These are phyloP conservation scores for Camponotus floridanus DNA, from an alignment of 1,140 invertebrate genomes.

Conservation along the genomic window DNA sequence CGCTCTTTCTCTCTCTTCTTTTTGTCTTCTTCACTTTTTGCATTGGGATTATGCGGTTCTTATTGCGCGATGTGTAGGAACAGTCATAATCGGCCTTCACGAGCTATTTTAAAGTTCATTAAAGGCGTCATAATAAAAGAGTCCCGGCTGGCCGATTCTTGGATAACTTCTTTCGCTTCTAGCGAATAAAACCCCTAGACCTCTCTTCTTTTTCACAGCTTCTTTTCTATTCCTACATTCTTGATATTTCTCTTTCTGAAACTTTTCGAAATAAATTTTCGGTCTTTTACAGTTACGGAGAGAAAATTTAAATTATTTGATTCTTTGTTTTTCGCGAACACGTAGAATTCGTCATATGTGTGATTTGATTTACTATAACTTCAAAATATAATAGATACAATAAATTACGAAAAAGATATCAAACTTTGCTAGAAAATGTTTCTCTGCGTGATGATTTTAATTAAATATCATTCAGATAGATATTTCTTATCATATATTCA, in stretches of 20 bases:
- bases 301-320: constrained; percentile 31
- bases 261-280: constrained; percentile 65
- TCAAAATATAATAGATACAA: neutral
- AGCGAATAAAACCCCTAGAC: constrained; percentile 47
- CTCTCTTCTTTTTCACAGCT: neutral
- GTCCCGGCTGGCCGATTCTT: constrained; percentile 67
- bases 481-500: neutral
- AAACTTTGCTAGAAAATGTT: neutral
- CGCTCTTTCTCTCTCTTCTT: constrained; percentile 17
- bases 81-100: constrained; percentile 43
- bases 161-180: constrained; percentile 64
- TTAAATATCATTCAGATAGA: neutral
- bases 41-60: constrained; percentile 18
- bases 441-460: neutral
- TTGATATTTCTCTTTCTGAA: constrained; percentile 49
- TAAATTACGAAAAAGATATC: neutral
- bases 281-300: neutral
- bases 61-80: neutral
- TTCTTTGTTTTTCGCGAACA: neutral
- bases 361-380: neutral
- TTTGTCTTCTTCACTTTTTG: constrained; percentile 5
- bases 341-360: neutral
- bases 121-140: constrained; percentile 77
- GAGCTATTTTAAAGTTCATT: constrained; percentile 79
- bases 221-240: neutral